phyloP scores from a whole-genome alignment of 2,888 invertebrate genomes.

The Apeira syringaria region DNA sequence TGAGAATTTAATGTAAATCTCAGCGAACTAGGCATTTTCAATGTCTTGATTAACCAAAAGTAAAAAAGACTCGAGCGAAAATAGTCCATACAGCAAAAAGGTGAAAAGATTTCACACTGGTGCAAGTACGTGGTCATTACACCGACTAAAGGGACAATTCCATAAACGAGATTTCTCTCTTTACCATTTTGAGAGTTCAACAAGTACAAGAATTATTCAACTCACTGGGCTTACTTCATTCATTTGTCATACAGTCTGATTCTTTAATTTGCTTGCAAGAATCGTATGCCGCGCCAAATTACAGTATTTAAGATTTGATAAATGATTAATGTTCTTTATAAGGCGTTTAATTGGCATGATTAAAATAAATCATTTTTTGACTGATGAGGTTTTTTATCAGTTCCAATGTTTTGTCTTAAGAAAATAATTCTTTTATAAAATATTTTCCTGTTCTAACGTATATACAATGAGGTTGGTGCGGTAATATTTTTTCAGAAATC shows the following conservation, averaged over 20 bases:
- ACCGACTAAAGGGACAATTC: slow-evolving; percentile 41
- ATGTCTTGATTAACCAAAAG: slow-evolving; percentile 10
- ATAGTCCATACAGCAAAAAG: slow-evolving; percentile 24
- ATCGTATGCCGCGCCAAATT: slow-evolving; percentile 29
- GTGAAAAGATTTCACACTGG: slow-evolving; percentile 31
- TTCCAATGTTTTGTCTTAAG: too few species aligned
- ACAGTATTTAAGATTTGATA: slow-evolving; percentile 23
- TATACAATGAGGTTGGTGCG: too few species aligned
- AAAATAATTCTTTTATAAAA: too few species aligned
- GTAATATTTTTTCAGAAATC: background rate
- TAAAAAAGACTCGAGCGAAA: slow-evolving; percentile 4
- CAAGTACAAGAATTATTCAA: slow-evolving; percentile 33
- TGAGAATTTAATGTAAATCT: slow-evolving; percentile 8
- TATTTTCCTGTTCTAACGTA: too few species aligned
- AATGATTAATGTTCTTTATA: slow-evolving; percentile 17
- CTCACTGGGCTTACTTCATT: slow-evolving; percentile 17
- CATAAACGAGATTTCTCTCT: slow-evolving; percentile 57
- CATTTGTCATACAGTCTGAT: slow-evolving; percentile 26
- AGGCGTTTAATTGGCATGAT: slow-evolving; percentile 19
- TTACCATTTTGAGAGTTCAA: slow-evolving; percentile 47
- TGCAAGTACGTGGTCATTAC: slow-evolving; percentile 34
- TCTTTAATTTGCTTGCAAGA: slow-evolving; percentile 21
- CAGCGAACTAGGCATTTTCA: slow-evolving; percentile 8
- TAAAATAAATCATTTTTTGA: slow-evolving; percentile 15
- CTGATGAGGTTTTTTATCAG: too few species aligned